Base-by-base conservation (phyloP, 1,140 invertebrate genomes). In the Trichonephila clavata region DNA sequence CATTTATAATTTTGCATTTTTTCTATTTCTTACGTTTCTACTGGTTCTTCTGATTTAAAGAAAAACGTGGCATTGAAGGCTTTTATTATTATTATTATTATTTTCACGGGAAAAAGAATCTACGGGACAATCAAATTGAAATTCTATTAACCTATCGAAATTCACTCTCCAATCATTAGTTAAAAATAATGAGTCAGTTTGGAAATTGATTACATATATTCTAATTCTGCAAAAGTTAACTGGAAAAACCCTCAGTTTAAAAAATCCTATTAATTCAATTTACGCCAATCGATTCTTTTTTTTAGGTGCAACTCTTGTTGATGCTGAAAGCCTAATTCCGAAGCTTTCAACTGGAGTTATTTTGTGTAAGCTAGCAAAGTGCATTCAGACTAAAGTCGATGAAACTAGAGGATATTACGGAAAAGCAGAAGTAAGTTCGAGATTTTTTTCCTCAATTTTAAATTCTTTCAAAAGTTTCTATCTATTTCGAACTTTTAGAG, bases 261-360 rank as follows among this genome's bases (percentile, higher is more conserved):
- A 10, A 65, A 65, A n/a, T 13, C 24, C 24, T n/a, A 24, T 3
- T 6, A 20, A 20, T 18, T 63, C 6, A 2, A 4, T 27, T 68
- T 50, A 50, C 0, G 7, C 50, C 7, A 50, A 50, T 50, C 50
- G n/a, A 13, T 8, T 68, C 1, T 27, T 2, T 14, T 65, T 96
- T 98, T 97, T 14, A 92, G 91, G 91, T 7, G 60, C 68, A n/a
- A 93, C 91, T 20, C 16, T 93, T 7, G 91, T 98, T 92, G 97
- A 96, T 24, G 97, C 97, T 13, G 97, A 97, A 32, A 98, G 98
- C 95, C 97, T 98, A 95, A 97, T 98, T 94, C 97, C 97, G 71
- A 96, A 97, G 61, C 95, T 98, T 95, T 98, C 98, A 95, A 98
- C 98, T 96, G 98, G 98, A 68, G 97, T 97, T 0, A 96, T 98